Evolutionary conservation across 1,140 invertebrate genomes (phyloP).

Genomic region (Solen grandis): DNA sequence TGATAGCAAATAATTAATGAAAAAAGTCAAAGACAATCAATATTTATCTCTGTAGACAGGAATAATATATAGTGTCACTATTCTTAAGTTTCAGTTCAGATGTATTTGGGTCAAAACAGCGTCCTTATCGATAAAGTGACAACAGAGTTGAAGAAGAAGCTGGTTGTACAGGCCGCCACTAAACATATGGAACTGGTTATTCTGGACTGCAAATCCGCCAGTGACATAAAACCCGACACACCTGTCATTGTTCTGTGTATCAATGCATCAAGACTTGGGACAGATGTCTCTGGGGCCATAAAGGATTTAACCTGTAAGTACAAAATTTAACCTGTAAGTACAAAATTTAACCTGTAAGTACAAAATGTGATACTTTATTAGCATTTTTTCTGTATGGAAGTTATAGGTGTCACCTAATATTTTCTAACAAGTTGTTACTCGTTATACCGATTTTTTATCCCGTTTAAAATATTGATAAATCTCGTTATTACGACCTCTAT

Average conservation of each 20-base stretch:
- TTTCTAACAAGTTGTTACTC: neutral
- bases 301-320: slow-evolving; percentile 20
- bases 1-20: too few relatives aligned
- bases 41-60: too few relatives aligned
- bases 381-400: neutral
- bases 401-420: neutral
- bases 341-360: neutral
- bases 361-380: neutral
- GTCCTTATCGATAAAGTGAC: neutral
- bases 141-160: neutral
- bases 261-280: slow-evolving; percentile 28
- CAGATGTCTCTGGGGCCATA: slow-evolving; percentile 8
- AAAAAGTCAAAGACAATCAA: neutral
- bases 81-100: slow-evolving; percentile 15
- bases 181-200: too few relatives aligned
- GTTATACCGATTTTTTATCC: neutral
- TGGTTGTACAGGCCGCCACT: too few relatives aligned
- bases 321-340: too few relatives aligned
- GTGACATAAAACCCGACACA: too few relatives aligned
- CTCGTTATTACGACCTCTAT: neutral
- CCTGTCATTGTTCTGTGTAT: too few relatives aligned
- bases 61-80: neutral
- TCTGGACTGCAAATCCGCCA: too few relatives aligned
- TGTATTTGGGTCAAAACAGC: neutral
- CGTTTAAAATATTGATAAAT: neutral